Percentiles rank a stretch among this genome's conserved stretches.
phyloP scores from a whole-genome alignment of 2,113 vertebrate species.

The Dipodomys ordii region DNA sequence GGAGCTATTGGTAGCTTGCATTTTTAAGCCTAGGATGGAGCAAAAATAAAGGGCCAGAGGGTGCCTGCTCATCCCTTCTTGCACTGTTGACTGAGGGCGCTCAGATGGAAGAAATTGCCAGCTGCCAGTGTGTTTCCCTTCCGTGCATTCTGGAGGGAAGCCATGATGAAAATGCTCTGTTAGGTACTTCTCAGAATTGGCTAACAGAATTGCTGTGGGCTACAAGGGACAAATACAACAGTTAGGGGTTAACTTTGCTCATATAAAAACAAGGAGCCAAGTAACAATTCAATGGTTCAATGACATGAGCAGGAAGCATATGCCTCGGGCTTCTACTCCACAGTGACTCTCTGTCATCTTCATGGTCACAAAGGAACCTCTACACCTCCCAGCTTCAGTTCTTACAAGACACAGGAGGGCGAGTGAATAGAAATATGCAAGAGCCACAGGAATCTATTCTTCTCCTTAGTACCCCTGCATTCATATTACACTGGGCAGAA shows the following conservation, averaged over 20 bases:
- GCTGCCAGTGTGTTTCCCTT: neutral
- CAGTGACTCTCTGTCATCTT: neutral
- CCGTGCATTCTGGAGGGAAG: neutral
- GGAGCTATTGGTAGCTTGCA: neutral
- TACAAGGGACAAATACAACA: constrained; percentile 6
- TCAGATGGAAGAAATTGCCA: neutral
- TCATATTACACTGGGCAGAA: neutral
- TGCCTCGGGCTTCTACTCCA: neutral
- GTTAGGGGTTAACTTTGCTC: neutral
- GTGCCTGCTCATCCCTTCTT: neutral
- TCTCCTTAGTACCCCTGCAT: neutral
- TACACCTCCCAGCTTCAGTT: neutral
- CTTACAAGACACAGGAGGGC: neutral
- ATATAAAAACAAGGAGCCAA: neutral
- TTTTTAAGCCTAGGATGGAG: neutral
- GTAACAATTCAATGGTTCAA: neutral
- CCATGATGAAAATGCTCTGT: neutral
- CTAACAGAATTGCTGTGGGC: neutral
- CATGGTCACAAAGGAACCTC: neutral
- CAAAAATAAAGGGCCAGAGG: neutral
- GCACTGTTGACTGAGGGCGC: neutral
- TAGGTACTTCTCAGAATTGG: neutral
- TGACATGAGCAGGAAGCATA: neutral
- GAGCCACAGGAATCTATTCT: neutral
- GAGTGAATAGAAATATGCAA: neutral